These are phyloP conservation scores for Branchipolynoe longqiensis DNA, from an alignment of 2,888 invertebrate species.

Conservation along the genomic window DNA sequence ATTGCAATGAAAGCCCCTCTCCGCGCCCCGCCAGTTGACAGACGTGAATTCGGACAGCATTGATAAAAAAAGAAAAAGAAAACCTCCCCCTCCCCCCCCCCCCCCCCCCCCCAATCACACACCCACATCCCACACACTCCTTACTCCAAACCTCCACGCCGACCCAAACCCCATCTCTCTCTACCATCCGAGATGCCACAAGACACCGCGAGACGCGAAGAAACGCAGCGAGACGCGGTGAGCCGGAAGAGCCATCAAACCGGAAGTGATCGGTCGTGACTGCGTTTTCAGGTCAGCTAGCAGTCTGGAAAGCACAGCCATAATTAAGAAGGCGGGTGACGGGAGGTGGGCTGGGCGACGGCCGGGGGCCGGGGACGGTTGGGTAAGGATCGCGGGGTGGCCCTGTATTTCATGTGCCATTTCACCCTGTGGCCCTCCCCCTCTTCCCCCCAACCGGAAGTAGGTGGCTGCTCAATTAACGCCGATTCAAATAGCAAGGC, in stretches of 20 bases:
- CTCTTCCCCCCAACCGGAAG: too few species aligned
- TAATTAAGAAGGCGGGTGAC: background rate
- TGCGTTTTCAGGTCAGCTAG: background rate
- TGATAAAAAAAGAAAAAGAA: too few species aligned
- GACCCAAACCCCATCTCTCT: background rate
- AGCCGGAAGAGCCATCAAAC: background rate
- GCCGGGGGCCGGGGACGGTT: background rate
- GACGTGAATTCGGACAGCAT: too few species aligned
- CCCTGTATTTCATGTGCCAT: slow-evolving; percentile 13
- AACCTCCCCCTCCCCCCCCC: too few species aligned
- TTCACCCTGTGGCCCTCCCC: too few species aligned
- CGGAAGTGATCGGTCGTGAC: background rate
- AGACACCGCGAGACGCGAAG: too few species aligned
- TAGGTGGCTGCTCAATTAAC: slow-evolving; percentile 10
- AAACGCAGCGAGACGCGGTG: background rate
- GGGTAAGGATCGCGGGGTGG: background rate
- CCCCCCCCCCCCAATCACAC: too few species aligned
- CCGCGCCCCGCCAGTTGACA: too few species aligned
- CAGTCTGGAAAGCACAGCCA: too few species aligned
- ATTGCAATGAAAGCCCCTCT: background rate
- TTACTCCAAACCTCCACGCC: background rate
- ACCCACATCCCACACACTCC: too few species aligned
- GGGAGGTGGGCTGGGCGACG: background rate
- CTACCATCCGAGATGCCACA: too few species aligned
- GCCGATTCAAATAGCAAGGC: slow-evolving; percentile 21